phyloP scores from a whole-genome alignment of 1,140 invertebrate genomes.

The Thaumetopoea pityocampa region DNA sequence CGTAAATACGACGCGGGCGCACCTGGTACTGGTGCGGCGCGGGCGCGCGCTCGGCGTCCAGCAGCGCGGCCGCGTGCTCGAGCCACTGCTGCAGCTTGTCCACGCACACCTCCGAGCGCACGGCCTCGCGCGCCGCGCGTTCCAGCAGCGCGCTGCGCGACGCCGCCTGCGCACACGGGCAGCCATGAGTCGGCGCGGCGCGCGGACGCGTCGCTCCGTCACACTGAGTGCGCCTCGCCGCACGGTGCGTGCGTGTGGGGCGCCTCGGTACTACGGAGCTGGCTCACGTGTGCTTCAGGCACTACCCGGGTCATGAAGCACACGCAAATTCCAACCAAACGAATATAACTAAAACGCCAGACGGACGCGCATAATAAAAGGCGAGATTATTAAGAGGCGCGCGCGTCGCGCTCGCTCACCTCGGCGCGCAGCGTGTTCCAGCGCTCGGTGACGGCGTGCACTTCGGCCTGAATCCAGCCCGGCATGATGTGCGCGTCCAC shows the following conservation, averaged over 20 bases:
- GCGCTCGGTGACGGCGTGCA: constrained; percentile 80
- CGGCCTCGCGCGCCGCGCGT: constrained; percentile 84
- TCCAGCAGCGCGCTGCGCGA: constrained; percentile 83
- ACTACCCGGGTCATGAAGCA: too few species aligned
- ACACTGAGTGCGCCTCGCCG: too few species aligned
- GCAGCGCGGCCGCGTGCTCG: constrained; percentile 77
- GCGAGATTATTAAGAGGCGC: too few species aligned
- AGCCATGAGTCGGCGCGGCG: too few species aligned
- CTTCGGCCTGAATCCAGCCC: constrained; percentile 81
- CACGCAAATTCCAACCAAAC: too few species aligned
- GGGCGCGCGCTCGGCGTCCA: constrained; percentile 74
- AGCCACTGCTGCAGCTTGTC: constrained; percentile 88
- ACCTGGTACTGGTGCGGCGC: constrained; percentile 47
- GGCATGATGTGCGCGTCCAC: constrained; percentile 87
- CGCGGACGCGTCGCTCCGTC: too few species aligned
- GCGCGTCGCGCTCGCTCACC: constrained; percentile 52
- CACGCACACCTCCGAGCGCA: constrained; percentile 84
- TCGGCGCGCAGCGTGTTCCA: constrained; percentile 83
- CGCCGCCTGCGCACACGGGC: constrained; percentile 77
- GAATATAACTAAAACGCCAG: too few species aligned
- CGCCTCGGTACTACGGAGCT: too few species aligned
- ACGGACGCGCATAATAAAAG: too few species aligned
- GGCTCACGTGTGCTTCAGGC: too few species aligned
- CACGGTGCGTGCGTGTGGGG: too few species aligned
- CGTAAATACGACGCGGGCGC: too few species aligned